phyloP scores from a whole-genome alignment of 2,888 invertebrate genomes.

The Volucella inanis region DNA sequence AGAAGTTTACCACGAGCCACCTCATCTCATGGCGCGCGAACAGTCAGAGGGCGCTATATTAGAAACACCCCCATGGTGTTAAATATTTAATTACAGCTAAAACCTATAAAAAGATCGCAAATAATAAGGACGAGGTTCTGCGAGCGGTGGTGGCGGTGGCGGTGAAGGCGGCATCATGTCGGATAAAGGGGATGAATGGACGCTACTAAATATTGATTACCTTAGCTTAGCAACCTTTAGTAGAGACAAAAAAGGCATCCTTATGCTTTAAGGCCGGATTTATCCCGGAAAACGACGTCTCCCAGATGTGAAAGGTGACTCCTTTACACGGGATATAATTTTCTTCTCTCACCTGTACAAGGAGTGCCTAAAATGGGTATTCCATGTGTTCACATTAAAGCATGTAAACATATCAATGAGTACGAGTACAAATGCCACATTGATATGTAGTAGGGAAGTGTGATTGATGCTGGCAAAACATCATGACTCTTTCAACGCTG shows the following conservation, averaged over 20 bases:
- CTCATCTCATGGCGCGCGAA: neutral
- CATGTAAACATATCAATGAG: neutral
- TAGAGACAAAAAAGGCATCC: constrained; percentile 22
- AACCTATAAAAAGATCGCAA: neutral
- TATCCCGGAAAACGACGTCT: neutral
- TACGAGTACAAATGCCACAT: neutral
- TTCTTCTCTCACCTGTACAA: neutral
- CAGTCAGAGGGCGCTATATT: constrained; percentile 1
- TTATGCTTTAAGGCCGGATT: constrained; percentile 23
- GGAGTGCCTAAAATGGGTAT: constrained; percentile 4
- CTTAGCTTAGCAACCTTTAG: neutral
- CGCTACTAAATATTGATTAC: constrained; percentile 22
- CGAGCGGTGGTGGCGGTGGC: too few relatives aligned
- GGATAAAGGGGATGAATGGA: neutral
- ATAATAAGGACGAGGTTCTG: constrained; percentile 5
- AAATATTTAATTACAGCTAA: constrained; percentile 30
- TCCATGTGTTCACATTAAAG: too few relatives aligned
- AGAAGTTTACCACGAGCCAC: neutral
- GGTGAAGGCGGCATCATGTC: neutral
- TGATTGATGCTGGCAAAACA: constrained; percentile 9
- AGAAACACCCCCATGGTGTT: neutral
- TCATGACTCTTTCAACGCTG: neutral
- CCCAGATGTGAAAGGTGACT: neutral
- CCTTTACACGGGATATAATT: constrained; percentile 23
- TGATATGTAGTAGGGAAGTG: neutral